These are phyloP conservation scores for Equus quagga DNA, from an alignment of 2,113 vertebrate genomes.

Conservation along the genomic window DNA sequence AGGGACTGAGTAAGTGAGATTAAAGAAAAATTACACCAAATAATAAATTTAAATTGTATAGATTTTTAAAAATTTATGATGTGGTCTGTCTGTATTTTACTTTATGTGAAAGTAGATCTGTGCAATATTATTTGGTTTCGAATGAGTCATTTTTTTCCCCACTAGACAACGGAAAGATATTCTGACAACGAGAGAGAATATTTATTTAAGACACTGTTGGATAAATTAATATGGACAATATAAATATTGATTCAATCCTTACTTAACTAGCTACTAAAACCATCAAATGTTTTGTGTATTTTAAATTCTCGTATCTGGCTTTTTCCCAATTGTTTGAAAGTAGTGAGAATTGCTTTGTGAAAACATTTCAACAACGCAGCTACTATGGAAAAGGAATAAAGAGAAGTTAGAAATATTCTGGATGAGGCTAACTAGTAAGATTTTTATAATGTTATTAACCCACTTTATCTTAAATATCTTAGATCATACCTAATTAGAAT, in stretches of 20 bases:
- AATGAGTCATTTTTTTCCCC: not conserved
- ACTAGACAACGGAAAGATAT: not conserved
- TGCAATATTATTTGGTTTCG: not conserved
- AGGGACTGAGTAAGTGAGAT: not conserved
- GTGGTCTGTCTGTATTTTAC: not conserved
- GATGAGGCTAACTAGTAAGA: fast-evolving
- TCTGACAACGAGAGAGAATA: not conserved
- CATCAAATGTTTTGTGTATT: not conserved
- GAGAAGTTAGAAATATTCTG: not conserved
- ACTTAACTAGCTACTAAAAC: not conserved
- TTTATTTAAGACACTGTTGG: not conserved
- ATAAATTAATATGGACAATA: not conserved
- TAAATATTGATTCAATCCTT: not conserved
- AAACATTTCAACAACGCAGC: not conserved
- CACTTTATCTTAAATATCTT: not conserved
- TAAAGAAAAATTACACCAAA: conserved; percentile 25
- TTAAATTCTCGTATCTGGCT: not conserved
- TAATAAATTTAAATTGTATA: conserved; percentile 22
- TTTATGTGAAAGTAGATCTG: not conserved
- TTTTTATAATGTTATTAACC: not conserved
- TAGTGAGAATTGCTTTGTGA: not conserved
- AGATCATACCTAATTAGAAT: not conserved
- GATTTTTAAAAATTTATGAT: conserved; percentile 10
- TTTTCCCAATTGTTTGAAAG: not conserved
- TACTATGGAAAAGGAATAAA: not conserved